phyloP scores from a whole-genome alignment of 37 sponge, comb jelly and placozoan genomes.

The Ianthella basta region DNA sequence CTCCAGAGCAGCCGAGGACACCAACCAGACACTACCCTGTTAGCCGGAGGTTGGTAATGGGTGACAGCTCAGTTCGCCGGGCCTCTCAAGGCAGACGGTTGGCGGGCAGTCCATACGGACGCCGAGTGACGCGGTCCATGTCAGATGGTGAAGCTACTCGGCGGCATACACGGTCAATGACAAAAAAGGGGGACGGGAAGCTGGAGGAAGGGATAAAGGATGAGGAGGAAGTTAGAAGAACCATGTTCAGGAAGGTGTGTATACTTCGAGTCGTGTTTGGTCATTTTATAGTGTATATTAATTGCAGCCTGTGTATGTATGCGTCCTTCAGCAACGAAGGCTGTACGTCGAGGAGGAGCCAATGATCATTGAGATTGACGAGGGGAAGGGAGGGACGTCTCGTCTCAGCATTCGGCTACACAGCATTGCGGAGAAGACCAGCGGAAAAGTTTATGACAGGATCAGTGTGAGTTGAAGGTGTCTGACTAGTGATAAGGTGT shows the following conservation, averaged over 20 bases:
- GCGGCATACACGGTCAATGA: conserved; percentile 56
- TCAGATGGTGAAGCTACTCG: not conserved
- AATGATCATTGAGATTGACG: conserved; percentile 59
- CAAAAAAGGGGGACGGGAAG: not conserved
- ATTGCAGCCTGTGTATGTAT: not conserved
- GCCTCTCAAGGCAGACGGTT: not conserved
- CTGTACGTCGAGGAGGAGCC: conserved; percentile 41
- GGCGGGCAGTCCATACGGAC: not conserved
- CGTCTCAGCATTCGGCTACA: conserved; percentile 12
- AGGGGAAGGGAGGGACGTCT: conserved; percentile 14
- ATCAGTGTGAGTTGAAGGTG: conserved; percentile 42
- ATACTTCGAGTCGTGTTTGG: not conserved
- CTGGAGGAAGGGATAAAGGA: conserved; percentile 45
- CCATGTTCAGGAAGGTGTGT: conserved; percentile 27
- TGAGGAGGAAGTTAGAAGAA: conserved; percentile 57
- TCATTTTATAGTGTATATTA: not conserved
- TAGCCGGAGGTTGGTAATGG: conserved; percentile 12
- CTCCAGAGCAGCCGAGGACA: conserved; percentile 3
- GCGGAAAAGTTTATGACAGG: conserved; percentile 76
- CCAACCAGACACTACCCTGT: not conserved
- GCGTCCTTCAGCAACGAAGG: not conserved
- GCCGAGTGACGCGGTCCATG: not conserved
- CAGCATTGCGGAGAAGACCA: conserved; percentile 23
- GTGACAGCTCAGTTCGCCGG: not conserved
- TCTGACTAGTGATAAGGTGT: too few species aligned